Evolutionary conservation across 2,113 vertebrate genomes (phyloP).

Genomic region (Monarcha castaneiventris): DNA sequence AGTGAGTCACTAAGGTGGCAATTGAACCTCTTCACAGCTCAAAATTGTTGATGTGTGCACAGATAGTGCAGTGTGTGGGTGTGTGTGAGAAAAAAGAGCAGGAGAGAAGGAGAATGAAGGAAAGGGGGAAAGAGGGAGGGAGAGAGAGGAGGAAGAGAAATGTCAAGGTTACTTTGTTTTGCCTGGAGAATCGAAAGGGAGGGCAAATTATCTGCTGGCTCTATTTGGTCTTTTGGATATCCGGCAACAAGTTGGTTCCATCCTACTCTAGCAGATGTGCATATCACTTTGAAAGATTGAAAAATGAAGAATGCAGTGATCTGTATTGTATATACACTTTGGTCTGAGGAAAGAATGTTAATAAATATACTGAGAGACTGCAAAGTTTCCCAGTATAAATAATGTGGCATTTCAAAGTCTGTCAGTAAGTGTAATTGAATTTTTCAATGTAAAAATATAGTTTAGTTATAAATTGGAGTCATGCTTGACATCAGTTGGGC

Average conservation of each 20-base stretch:
- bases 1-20: constrained; percentile 78
- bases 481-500: constrained; percentile 72
- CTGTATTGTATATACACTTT: constrained; percentile 72
- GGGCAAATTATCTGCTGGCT: constrained; percentile 52
- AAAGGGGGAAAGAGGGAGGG: background rate
- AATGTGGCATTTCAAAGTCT: constrained; percentile 76
- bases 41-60: constrained; percentile 76
- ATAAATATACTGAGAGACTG: constrained; percentile 70
- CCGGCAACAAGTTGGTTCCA: constrained; percentile 13
- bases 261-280: constrained; percentile 54
- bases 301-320: constrained; percentile 76
- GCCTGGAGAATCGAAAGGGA: constrained; percentile 60
- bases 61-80: constrained; percentile 35
- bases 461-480: constrained; percentile 72
- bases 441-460: constrained; percentile 76
- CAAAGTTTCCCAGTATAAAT: constrained; percentile 77
- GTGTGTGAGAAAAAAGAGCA: background rate
- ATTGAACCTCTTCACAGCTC: constrained; percentile 80
- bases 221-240: constrained; percentile 60
- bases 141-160: constrained; percentile 27
- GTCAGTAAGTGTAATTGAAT: constrained; percentile 78
- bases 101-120: constrained; percentile 24
- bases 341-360: constrained; percentile 71
- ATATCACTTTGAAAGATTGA: constrained; percentile 71
- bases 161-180: constrained; percentile 75